A percentile compares a stretch with the other conserved stretches of the same genome.
phyloP scores from a whole-genome alignment of 35 echinoderm and acorn worm genomes.

The Eucidaris tribuloides region DNA sequence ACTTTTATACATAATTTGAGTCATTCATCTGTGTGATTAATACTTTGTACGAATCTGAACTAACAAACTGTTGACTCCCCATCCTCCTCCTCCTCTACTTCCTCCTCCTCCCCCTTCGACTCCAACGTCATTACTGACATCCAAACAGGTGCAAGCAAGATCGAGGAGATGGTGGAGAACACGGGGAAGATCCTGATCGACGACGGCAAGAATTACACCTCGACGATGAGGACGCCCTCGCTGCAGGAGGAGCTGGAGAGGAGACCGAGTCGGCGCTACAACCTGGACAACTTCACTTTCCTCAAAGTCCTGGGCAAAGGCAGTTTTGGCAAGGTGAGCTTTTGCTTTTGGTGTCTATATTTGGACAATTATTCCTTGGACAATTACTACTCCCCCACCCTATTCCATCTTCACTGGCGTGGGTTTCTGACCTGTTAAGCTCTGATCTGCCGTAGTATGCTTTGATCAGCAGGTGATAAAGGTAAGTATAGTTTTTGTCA shows the following conservation, averaged over 20 bases:
- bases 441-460: no score
- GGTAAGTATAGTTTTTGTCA: no score
- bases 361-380: no score
- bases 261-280: constrained; percentile 58
- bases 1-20: no score
- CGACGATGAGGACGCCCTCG: constrained; percentile 34
- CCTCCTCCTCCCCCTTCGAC: not conserved
- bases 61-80: no score
- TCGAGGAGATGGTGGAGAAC: constrained; percentile 3
- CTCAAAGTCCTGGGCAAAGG: constrained; percentile 98
- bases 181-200: constrained; percentile 27
- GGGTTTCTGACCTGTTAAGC: no score
- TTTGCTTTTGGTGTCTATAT: not conserved
- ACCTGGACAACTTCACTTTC: constrained; percentile 90
- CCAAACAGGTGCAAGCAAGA: constrained; percentile 31
- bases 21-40: no score
- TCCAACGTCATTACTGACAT: not conserved
- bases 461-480: no score
- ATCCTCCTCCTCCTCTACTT: not conserved
- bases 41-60: no score
- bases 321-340: constrained; percentile 93
- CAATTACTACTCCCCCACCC: no score
- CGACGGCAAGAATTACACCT: constrained; percentile 5
- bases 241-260: constrained; percentile 85
- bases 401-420: no score